Evolutionary conservation across 2,888 invertebrate genomes (phyloP).

Genomic region (Pyralis farinalis): DNA sequence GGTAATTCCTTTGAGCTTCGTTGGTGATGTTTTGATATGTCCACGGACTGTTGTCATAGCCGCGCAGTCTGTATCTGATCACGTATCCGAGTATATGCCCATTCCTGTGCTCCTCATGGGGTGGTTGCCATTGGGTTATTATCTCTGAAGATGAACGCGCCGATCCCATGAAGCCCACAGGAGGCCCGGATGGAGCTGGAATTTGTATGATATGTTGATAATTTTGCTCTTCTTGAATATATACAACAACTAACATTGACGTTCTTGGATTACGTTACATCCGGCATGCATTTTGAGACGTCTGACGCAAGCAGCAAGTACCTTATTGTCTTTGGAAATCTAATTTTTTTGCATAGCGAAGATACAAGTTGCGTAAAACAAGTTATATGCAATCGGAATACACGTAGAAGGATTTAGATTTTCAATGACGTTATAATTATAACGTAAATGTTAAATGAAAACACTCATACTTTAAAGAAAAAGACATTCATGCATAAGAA

Average conservation of each 20-base stretch:
- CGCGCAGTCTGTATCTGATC: conserved; percentile 93
- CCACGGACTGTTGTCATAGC: conserved; percentile 96
- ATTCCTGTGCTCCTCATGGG: conserved; percentile 95
- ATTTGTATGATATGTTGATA: conserved; percentile 11
- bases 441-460: conserved; percentile 12
- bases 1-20: conserved; percentile 93
- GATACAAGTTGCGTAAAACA: no score
- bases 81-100: conserved; percentile 97
- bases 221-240: background rate
- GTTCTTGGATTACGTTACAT: no score
- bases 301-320: no score
- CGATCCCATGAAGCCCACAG: conserved; percentile 96
- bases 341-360: no score
- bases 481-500: background rate
- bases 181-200: conserved; percentile 97
- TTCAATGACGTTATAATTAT: no score
- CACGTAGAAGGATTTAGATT: no score
- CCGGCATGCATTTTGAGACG: no score
- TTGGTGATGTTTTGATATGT: conserved; percentile 95
- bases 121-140: conserved; percentile 98
- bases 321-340: no score
- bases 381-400: no score
- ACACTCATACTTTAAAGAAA: conserved; percentile 9
- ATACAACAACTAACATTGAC: background rate
- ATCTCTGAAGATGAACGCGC: conserved; percentile 97